Evolutionary conservation across 1,140 invertebrate species (phyloP).

Genomic region (Polyergus mexicanus): DNA sequence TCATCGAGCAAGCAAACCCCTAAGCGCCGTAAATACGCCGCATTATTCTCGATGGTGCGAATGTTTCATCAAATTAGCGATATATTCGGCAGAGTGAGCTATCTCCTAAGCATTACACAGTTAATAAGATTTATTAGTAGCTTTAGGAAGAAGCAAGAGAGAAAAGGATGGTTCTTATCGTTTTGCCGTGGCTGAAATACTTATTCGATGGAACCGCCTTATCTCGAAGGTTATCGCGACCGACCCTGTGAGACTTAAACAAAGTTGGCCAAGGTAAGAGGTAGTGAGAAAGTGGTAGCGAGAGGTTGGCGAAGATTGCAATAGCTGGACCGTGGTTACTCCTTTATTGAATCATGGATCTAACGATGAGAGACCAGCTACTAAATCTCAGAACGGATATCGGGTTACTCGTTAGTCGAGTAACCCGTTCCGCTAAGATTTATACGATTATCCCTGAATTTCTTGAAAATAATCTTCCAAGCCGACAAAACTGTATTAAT

Average conservation of each 20-base stretch:
- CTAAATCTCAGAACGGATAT: constrained; percentile 75
- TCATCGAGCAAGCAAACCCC: not conserved
- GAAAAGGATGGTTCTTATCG: constrained; percentile 67
- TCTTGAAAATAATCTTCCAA: constrained; percentile 53
- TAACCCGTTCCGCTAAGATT: constrained; percentile 68
- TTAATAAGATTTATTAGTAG: constrained; percentile 73
- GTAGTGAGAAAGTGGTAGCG: not conserved
- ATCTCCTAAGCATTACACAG: constrained; percentile 1
- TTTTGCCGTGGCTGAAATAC: constrained; percentile 73
- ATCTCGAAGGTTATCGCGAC: constrained; percentile 75
- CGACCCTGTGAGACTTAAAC: constrained; percentile 75
- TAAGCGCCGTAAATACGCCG: not conserved
- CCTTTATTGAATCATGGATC: constrained; percentile 79
- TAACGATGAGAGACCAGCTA: constrained; percentile 75
- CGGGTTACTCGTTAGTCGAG: constrained; percentile 75
- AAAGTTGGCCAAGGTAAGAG: constrained; percentile 68
- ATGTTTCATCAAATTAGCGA: constrained; percentile 50
- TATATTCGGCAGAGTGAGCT: constrained; percentile 23
- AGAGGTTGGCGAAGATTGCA: constrained; percentile 36
- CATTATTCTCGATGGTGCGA: not conserved
- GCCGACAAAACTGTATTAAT: not conserved
- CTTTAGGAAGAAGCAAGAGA: constrained; percentile 60
- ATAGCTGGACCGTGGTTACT: constrained; percentile 59
- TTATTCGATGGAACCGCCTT: constrained; percentile 75
- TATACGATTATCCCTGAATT: constrained; percentile 71